phyloP scores from a whole-genome alignment of 2,113 vertebrate genomes.

The Anhinga anhinga region DNA sequence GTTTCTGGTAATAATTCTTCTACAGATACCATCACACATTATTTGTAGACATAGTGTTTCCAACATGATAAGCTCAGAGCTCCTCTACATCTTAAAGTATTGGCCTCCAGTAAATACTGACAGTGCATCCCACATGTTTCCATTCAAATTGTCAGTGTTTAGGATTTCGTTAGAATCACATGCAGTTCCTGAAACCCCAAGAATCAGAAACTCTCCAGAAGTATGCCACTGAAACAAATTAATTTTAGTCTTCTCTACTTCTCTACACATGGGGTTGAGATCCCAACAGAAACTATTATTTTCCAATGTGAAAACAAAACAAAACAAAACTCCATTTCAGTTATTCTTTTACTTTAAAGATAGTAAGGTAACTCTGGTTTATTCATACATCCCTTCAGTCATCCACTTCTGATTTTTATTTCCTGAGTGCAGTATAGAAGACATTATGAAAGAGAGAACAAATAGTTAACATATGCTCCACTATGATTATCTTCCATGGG shows the following conservation, averaged over 20 bases:
- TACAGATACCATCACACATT: neutral
- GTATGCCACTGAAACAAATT: neutral
- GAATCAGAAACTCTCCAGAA: neutral
- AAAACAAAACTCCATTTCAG: neutral
- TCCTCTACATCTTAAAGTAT: neutral
- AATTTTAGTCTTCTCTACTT: neutral
- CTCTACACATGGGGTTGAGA: neutral
- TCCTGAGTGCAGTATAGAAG: neutral
- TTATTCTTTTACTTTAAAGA: neutral
- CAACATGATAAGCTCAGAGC: neutral
- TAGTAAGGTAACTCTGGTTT: neutral
- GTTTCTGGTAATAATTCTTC: neutral
- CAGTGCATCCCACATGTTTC: neutral
- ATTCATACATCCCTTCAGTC: neutral
- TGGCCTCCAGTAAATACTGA: neutral
- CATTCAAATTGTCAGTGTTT: neutral
- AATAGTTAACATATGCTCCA: neutral
- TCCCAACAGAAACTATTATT: neutral
- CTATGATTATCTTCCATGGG: neutral
- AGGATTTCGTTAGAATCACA: neutral
- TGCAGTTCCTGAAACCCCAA: neutral
- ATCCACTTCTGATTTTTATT: neutral
- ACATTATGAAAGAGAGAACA: neutral
- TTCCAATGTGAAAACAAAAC: neutral
- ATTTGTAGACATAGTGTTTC: neutral